Percentiles rank a stretch among this genome's conserved stretches.
Evolutionary conservation across 2,113 vertebrate genomes (phyloP).

Genomic region (Mirounga angustirostris): DNA sequence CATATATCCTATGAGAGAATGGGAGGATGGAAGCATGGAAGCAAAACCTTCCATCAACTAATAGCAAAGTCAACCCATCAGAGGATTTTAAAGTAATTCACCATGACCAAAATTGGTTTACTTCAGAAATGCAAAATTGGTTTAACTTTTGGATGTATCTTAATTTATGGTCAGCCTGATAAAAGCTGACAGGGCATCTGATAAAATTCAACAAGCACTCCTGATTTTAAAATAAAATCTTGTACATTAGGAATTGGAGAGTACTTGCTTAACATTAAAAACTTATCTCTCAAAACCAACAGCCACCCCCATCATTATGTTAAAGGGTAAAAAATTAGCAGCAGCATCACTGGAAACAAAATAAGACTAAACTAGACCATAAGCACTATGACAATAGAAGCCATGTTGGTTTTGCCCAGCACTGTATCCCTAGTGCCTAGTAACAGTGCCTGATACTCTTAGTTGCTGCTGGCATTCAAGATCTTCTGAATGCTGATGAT

Average conservation of each 20-base stretch:
- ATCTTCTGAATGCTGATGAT: conserved; percentile 12
- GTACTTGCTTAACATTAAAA: conserved; percentile 54
- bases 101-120: conserved; percentile 50
- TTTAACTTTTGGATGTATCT: conserved; percentile 55
- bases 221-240: conserved; percentile 58
- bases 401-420: neutral
- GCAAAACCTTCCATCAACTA: conserved; percentile 53
- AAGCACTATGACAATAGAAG: neutral
- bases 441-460: neutral
- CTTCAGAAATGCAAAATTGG: conserved; percentile 67
- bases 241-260: conserved; percentile 36
- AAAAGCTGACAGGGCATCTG: conserved; percentile 48
- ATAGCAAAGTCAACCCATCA: conserved; percentile 43
- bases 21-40: neutral
- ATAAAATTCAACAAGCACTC: conserved; percentile 60
- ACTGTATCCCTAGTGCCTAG: neutral
- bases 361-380: neutral
- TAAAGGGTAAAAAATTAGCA: conserved; percentile 42
- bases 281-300: neutral
- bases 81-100: conserved; percentile 65
- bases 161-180: conserved; percentile 52
- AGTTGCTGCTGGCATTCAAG: neutral
- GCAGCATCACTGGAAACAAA: neutral
- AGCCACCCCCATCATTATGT: neutral
- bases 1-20: neutral